Conservation (phyloP, 1,140 invertebrate species). For the Lepeophtheirus salmonis region DNA sequence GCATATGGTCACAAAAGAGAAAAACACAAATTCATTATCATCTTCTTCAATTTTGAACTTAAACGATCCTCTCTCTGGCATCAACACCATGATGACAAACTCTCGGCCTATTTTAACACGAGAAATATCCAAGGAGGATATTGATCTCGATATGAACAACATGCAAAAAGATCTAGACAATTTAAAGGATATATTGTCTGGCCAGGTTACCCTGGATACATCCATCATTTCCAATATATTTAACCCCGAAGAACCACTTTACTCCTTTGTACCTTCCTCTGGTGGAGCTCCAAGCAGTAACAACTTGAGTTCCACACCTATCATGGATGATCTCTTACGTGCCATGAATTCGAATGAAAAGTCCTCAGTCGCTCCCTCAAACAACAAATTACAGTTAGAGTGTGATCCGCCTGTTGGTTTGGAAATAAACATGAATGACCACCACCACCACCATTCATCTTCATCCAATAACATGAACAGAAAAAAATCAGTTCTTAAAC, state of each 20-base stretch:
- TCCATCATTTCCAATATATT: slow-evolving; percentile 10
- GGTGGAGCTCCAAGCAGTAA: too few relatives aligned
- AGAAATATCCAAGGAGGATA: slow-evolving; percentile 11
- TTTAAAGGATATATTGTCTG: slow-evolving; percentile 10
- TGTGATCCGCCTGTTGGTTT: too few relatives aligned
- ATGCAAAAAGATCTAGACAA: slow-evolving; percentile 11
- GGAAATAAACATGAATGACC: too few relatives aligned
- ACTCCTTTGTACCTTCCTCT: not conserved
- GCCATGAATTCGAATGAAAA: too few relatives aligned
- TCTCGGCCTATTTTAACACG: not conserved
- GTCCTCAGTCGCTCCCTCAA: too few relatives aligned
- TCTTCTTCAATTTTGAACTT: not conserved
- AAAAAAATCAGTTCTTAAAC: too few relatives aligned
- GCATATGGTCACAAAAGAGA: not conserved
- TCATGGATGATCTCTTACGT: too few relatives aligned
- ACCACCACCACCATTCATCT: too few relatives aligned
- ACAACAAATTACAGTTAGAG: too few relatives aligned
- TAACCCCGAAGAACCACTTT: slow-evolving; percentile 10
- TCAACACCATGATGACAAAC: too few relatives aligned
- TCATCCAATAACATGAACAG: too few relatives aligned
- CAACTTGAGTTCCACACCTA: too few relatives aligned
- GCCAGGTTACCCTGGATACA: slow-evolving; percentile 9
- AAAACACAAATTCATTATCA: not conserved
- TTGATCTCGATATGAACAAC: slow-evolving; percentile 5
- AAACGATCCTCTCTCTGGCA: not conserved